Percentiles rank a stretch among this genome's conserved stretches.
phyloP scores from a whole-genome alignment of 2,888 invertebrate genomes.

The Iselma pallidipennis region DNA sequence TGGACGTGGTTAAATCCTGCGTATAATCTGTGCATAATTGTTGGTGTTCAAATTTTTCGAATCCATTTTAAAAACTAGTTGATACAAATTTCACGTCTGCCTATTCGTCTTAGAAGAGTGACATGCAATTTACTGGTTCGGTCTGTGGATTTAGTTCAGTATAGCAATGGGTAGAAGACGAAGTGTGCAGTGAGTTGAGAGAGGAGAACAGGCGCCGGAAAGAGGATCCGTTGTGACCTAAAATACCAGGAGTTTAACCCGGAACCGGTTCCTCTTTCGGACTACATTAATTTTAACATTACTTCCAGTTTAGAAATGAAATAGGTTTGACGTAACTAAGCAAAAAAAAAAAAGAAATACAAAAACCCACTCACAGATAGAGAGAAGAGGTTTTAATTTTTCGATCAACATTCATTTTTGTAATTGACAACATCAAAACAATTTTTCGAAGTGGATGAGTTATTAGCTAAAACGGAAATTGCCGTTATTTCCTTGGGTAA shows the following conservation, averaged over 20 bases:
- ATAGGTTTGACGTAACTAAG: background rate
- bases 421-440: background rate
- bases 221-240: constrained; percentile 24
- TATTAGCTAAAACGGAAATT: background rate
- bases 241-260: constrained; percentile 32
- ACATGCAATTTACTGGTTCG: constrained; percentile 54
- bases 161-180: constrained; percentile 20
- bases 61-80: constrained; percentile 44
- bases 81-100: constrained; percentile 54
- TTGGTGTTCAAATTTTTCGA: constrained; percentile 7
- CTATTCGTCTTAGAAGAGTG: constrained; percentile 54
- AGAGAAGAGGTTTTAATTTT: too few relatives aligned
- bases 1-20: too few relatives aligned
- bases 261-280: constrained; percentile 27
- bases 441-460: background rate
- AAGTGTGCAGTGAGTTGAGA: constrained; percentile 25
- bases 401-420: background rate
- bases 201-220: constrained; percentile 2
- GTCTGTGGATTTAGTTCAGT: constrained; percentile 48
- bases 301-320: background rate
- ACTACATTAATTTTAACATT: constrained; percentile 37
- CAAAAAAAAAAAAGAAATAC: too few relatives aligned
- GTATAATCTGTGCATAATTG: too few relatives aligned
- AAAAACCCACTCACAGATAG: too few relatives aligned
- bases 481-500: background rate